Base-by-base conservation (phyloP, 2,888 invertebrate genomes). In the Nycteola revayana region DNA sequence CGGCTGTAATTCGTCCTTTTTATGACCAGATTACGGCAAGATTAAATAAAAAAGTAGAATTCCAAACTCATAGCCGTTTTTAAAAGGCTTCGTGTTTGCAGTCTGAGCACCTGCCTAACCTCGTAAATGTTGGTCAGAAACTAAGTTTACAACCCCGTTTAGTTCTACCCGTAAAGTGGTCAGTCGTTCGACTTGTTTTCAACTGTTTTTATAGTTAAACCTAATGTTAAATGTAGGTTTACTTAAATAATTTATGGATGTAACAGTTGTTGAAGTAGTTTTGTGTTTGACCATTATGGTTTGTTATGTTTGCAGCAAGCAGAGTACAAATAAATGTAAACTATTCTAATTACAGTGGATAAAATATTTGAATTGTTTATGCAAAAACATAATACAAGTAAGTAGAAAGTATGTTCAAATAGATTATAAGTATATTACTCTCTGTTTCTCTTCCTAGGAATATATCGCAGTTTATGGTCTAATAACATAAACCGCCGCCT, bases 21-120 rank as follows among this genome's bases (percentile, higher is more conserved):
- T 70, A 69, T 59, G 62, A 63, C 46, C 56, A 66, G 57, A 64
- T 71, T 67, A 66, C 56, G 47, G 53, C 36, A 58, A 64, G 64
- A 68, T 70, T 69, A 66, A 67, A 70, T 64, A 66, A 63, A 67
- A 69, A 61, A 49, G n/a, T 50, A 56, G 54, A 51, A 58, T 50
- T 28, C 39, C 26, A 33, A 48, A 49, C 40, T 42, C 41, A 42
- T 49, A 41, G 39, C 32, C 39, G 43, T 51, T 59, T 51, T 46
- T n/a, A 44, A 56, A 54, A 43, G 45, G 50, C 49, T 50, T 38
- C 35, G 44, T 59, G 51, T 57, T 57, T 40, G 47, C 21, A 42
- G 27, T 35, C 42, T 35, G 33, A 32, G 50, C 33, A 45, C 36
- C 21, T 14, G 21, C 21, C 34, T n/a, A n/a, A n/a, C n/a, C 50